Evolutionary conservation across 2,113 vertebrate genomes (phyloP), one percentile per base, ranked within the genome.

Genomic region (Chitala chitala): DNA sequence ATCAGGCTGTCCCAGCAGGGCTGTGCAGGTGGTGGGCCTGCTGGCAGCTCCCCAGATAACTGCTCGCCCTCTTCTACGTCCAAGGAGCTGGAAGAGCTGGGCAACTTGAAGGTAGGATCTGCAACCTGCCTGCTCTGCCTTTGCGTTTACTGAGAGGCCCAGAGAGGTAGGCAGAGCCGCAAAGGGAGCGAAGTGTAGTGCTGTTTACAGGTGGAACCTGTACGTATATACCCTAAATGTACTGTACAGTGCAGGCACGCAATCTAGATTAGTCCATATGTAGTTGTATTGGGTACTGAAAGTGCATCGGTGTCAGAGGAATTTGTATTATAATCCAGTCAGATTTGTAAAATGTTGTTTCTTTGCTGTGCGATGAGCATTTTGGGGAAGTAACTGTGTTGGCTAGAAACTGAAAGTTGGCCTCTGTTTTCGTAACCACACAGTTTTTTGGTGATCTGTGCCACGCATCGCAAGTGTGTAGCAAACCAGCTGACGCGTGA

Each of bases 1-100:
- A 93, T 99, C 58, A 96, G 95, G 78, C 89, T 98, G 29, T 96
- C 95, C 1, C 90, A 85, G 78, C 81, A 93, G 73, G 77, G 51
- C 90, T 86, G 26, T 8, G 56, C 24, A 15, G 3, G 61, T 0
- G 93, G 92, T 0, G 86, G 90, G 1, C 83, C 86, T 8, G 86
- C 87, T 61, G 82, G 82, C 5, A 77, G 76, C 6, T 4, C 58
- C 1, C 75, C 76, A 0, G 76, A 85, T 8, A 74, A 84, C 4
- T 79, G 85, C 1, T 17, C 68, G 0, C 70, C 86, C 0, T 1
- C 44, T 3, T 77, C 75, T 1, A 26, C 68, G 7, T 76, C 33
- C 80, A 89, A 82, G 79, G 95, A 95, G 1, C 89, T 90, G 26
- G 91, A 92, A 84, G 97, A 98, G 75, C 63, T 98, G 80, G 87